Evolutionary conservation across 2,888 invertebrate genomes (phyloP).

Genomic region (Petrolisthes cinctipes): DNA sequence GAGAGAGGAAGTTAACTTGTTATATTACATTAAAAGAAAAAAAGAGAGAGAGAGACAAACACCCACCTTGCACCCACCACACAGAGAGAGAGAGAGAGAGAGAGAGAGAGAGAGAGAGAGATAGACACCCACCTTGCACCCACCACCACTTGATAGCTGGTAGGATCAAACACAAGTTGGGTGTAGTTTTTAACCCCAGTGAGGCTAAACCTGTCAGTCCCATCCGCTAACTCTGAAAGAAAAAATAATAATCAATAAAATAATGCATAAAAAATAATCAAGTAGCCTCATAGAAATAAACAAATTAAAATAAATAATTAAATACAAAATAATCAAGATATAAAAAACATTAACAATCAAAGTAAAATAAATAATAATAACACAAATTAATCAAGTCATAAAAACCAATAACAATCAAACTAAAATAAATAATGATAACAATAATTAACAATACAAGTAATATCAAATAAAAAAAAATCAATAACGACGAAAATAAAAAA

Average conservation of each 20-base stretch:
- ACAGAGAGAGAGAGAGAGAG: too few relatives aligned
- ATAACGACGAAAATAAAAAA: background rate
- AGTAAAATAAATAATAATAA: background rate
- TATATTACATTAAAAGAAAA: background rate
- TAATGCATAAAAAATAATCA: background rate
- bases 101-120: too few relatives aligned
- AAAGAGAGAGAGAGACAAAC: background rate
- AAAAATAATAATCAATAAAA: background rate
- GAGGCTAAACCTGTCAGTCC: conserved; percentile 80
- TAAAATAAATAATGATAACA: too few relatives aligned
- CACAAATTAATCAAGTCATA: too few relatives aligned
- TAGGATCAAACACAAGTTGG: conserved; percentile 87
- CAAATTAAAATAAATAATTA: background rate
- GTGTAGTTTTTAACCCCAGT: conserved; percentile 83
- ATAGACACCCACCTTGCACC: conserved; percentile 79
- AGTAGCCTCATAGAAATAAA: background rate
- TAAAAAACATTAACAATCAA: background rate
- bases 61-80: background rate
- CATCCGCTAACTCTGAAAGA: conserved; percentile 75
- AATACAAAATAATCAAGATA: too few relatives aligned
- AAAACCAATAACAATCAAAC: too few relatives aligned
- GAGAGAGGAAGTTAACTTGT: background rate
- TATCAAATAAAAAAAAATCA: background rate
- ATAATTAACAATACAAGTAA: background rate
- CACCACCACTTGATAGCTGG: conserved; percentile 87